A percentile compares a stretch with the other conserved stretches of the same genome.
Evolutionary conservation across 53 echinoderm and acorn worm genomes (phyloP).

Genomic region (Hippasteria phrygiana): DNA sequence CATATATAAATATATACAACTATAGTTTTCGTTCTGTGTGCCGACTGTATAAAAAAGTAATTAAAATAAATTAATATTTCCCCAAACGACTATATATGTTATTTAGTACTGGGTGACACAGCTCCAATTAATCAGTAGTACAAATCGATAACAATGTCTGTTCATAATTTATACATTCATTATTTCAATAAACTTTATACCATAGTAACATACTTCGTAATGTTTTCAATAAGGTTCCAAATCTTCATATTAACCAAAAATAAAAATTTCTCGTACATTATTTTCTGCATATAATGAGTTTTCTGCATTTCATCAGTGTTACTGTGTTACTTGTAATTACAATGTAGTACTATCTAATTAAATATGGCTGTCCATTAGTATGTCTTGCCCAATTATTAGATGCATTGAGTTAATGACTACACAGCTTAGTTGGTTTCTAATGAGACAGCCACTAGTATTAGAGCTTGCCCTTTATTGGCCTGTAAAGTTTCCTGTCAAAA

Average conservation of each 20-base stretch:
- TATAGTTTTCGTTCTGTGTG: not conserved
- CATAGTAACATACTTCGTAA: not conserved
- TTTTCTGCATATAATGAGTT: not conserved
- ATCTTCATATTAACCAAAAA: not conserved
- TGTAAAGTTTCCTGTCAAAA: too few relatives aligned
- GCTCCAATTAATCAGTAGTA: not conserved
- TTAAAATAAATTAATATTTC: constrained; percentile 16
- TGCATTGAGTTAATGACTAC: not conserved
- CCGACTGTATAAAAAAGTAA: not conserved
- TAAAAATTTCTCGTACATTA: not conserved
- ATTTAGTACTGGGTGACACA: constrained; percentile 13
- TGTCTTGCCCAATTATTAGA: not conserved
- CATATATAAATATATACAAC: constrained; percentile 37
- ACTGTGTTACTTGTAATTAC: not conserved
- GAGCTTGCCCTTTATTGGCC: too few relatives aligned
- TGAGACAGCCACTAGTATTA: too few relatives aligned
- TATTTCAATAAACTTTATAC: not conserved
- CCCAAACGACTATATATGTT: not conserved
- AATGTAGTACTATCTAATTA: too few relatives aligned
- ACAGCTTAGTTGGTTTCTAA: too few relatives aligned
- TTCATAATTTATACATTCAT: not conserved
- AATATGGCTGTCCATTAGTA: not conserved
- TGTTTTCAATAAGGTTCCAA: not conserved
- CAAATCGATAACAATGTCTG: not conserved
- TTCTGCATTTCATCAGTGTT: not conserved